Percentiles rank a stretch among this genome's conserved stretches.
These are phyloP conservation scores for Siderastrea radians DNA, from an alignment of 92 coral and sea anemone genomes.

Conservation along the genomic window DNA sequence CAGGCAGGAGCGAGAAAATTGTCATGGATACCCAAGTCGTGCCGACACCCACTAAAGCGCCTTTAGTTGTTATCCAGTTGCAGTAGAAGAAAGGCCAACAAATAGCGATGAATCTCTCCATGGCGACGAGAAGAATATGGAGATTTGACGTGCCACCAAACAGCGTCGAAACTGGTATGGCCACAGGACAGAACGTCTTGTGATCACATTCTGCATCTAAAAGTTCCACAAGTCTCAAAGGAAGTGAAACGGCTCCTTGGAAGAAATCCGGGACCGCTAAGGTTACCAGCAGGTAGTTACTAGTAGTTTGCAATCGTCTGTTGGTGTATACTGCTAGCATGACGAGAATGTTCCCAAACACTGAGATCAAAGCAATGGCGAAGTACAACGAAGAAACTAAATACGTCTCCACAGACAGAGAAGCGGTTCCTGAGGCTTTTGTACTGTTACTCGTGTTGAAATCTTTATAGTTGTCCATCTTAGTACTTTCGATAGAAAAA, in stretches of 20 bases:
- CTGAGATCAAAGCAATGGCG: constrained; percentile 60
- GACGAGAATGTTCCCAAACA: constrained; percentile 79
- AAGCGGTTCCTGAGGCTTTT: background rate
- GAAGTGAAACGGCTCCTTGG: constrained; percentile 81
- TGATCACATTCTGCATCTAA: constrained; percentile 22
- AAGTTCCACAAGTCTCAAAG: constrained; percentile 74
- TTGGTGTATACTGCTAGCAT: constrained; percentile 64
- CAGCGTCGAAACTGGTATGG: constrained; percentile 65
- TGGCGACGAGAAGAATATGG: constrained; percentile 59
- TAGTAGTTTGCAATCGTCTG: constrained; percentile 66
- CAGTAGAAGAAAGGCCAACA: constrained; percentile 63
- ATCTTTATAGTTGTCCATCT: background rate
- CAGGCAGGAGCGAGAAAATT: constrained; percentile 15
- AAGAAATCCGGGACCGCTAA: constrained; percentile 82
- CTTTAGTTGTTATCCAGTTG: constrained; percentile 17
- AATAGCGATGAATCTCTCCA: constrained; percentile 68
- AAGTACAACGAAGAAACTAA: constrained; percentile 18
- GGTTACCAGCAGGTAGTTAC: constrained; percentile 80
- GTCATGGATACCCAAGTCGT: constrained; percentile 1
- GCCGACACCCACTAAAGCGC: constrained; percentile 6
- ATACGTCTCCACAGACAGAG: constrained; percentile 2
- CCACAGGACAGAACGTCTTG: constrained; percentile 57
- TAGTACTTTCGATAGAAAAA: background rate
- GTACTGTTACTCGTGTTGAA: background rate
- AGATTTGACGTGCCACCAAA: constrained; percentile 74